A percentile compares a stretch with the other conserved stretches of the same genome.
Evolutionary conservation across 2,113 vertebrate species (phyloP).

Genomic region (Erythrocebus patas): DNA sequence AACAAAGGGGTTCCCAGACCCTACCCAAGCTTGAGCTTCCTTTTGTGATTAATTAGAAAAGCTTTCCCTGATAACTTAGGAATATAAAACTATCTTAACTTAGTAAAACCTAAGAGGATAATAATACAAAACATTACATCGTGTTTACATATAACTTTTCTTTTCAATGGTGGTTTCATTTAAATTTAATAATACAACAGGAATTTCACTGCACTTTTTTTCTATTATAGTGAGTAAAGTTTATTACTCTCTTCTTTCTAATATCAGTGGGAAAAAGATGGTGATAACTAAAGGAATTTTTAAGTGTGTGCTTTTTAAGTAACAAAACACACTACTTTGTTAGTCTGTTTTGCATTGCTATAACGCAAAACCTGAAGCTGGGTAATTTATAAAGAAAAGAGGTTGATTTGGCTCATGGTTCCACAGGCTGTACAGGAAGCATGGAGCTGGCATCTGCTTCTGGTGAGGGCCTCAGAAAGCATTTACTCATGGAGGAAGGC

Average conservation of each 20-base stretch:
- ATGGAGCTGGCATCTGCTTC: too few species aligned
- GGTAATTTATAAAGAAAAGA: too few species aligned
- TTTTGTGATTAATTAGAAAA: neutral
- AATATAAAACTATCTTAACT: neutral
- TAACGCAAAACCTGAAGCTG: too few species aligned
- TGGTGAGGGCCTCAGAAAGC: too few species aligned
- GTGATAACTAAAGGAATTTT: neutral
- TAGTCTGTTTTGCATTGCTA: too few species aligned
- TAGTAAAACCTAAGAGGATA: neutral
- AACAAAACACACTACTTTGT: neutral
- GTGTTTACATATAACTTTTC: neutral
- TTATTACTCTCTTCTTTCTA: conserved; percentile 13
- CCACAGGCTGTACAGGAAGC: too few species aligned
- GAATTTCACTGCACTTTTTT: neutral
- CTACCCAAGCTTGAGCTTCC: neutral
- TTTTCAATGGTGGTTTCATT: neutral
- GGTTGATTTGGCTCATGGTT: too few species aligned
- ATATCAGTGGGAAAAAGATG: conserved; percentile 28
- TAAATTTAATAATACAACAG: neutral
- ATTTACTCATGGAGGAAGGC: too few species aligned
- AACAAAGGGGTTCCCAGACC: neutral
- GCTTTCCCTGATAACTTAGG: neutral
- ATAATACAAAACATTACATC: neutral
- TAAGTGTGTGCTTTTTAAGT: neutral
- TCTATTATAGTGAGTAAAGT: neutral